phyloP scores from a whole-genome alignment of 1,140 invertebrate species.

The Branchinecta lindahli region DNA sequence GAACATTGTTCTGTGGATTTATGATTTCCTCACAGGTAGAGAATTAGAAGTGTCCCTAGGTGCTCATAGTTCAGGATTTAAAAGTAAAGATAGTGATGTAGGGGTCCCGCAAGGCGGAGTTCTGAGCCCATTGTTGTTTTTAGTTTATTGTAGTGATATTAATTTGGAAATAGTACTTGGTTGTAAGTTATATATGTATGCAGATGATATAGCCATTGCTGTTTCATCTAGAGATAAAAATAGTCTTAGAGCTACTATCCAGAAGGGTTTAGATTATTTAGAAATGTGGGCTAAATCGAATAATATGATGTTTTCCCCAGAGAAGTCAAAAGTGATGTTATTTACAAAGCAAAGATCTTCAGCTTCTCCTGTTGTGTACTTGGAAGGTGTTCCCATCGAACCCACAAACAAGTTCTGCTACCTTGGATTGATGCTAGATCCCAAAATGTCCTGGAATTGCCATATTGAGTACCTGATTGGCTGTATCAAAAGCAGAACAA shows the following conservation, averaged over 20 bases:
- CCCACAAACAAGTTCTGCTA: not conserved
- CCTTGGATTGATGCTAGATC: not conserved
- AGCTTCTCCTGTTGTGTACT: not conserved
- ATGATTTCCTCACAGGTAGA: not conserved
- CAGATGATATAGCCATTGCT: not conserved
- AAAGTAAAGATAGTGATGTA: not conserved
- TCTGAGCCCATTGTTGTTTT: no score
- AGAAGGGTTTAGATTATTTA: no score
- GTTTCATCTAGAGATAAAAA: not conserved
- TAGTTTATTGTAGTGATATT: not conserved
- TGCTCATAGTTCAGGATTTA: not conserved
- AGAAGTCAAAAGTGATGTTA: not conserved
- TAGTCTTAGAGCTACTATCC: no score
- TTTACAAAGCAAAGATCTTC: not conserved
- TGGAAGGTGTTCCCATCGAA: not conserved
- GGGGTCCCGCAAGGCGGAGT: not conserved
- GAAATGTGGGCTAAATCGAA: not conserved
- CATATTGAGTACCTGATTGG: slow-evolving; percentile 1
- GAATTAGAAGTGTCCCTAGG: not conserved
- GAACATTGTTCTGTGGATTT: not conserved
- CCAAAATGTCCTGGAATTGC: not conserved
- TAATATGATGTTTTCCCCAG: not conserved
- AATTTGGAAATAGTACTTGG: not conserved
- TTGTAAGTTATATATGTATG: slow-evolving; percentile 2
- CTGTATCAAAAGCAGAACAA: not conserved